A percentile compares a stretch with the other conserved stretches of the same genome.
Evolutionary conservation across 1,140 invertebrate species (phyloP).

Genomic region (Neelides sp.): DNA sequence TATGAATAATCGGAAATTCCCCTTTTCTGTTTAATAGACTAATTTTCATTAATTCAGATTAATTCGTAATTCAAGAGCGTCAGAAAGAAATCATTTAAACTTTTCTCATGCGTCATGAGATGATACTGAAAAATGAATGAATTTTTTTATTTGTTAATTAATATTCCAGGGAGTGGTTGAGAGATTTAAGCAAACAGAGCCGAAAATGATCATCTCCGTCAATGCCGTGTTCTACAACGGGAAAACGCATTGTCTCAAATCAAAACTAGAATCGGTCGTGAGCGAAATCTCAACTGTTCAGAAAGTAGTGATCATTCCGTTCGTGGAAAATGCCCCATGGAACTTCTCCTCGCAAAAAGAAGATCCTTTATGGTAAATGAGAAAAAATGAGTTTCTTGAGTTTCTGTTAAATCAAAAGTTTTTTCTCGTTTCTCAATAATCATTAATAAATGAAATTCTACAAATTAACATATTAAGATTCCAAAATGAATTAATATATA

Average conservation of each 20-base stretch:
- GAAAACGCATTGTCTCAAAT: constrained; percentile 41
- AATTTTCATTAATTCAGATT: too few species aligned
- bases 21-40: too few species aligned
- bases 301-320: constrained; percentile 42
- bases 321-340: constrained; percentile 28
- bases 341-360: background rate
- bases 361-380: constrained; percentile 11
- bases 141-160: too few species aligned
- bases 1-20: too few species aligned
- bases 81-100: too few species aligned
- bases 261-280: constrained; percentile 42
- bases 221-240: constrained; percentile 46
- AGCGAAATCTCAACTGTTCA: constrained; percentile 38
- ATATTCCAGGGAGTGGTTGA: constrained; percentile 40
- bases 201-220: constrained; percentile 43
- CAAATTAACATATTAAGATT: too few species aligned
- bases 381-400: background rate
- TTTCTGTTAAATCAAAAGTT: background rate
- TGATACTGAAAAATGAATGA: too few species aligned
- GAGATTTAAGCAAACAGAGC: constrained; percentile 41
- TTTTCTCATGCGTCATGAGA: too few species aligned
- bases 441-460: too few species aligned
- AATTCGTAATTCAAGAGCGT: too few species aligned
- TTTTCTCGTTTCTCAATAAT: background rate
- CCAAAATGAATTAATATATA: too few species aligned